A percentile compares a stretch with the other conserved stretches of the same genome.
phyloP scores from a whole-genome alignment of 2,888 invertebrate genomes.

The Drosophila putrida region DNA sequence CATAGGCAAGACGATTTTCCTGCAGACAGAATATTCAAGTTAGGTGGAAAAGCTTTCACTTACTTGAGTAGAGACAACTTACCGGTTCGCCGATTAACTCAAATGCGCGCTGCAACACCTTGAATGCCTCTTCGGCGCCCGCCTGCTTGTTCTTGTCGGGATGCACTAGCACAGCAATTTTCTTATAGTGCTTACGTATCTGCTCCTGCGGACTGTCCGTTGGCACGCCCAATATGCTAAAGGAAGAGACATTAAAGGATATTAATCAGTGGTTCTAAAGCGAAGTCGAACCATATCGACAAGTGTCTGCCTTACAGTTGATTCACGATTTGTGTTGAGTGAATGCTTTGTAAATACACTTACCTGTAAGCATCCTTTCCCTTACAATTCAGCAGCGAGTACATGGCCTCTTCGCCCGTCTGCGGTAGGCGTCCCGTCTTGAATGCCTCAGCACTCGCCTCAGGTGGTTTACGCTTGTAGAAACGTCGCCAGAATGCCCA shows the following conservation, averaged over 20 bases:
- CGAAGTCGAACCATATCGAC: no score
- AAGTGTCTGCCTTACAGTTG: no score
- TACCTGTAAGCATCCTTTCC: slow-evolving; percentile 98
- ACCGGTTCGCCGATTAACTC: slow-evolving; percentile 97
- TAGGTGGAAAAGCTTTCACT: background rate
- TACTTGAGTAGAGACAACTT: slow-evolving; percentile 29
- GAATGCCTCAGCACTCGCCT: slow-evolving; percentile 81
- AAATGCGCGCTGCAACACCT: slow-evolving; percentile 97
- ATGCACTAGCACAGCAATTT: slow-evolving; percentile 97
- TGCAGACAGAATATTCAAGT: slow-evolving; percentile 74
- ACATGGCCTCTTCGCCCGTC: slow-evolving; percentile 98
- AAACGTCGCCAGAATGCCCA: slow-evolving; percentile 85
- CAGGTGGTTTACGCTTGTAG: slow-evolving; percentile 85
- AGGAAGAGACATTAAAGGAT: slow-evolving; percentile 27
- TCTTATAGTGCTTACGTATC: slow-evolving; percentile 96
- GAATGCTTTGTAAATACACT: slow-evolving; percentile 9
- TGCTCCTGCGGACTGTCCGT: slow-evolving; percentile 96
- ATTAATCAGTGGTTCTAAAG: no score
- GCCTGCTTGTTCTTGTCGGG: slow-evolving; percentile 98
- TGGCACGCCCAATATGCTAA: slow-evolving; percentile 94
- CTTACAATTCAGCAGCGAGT: slow-evolving; percentile 95
- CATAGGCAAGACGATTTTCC: slow-evolving; percentile 91
- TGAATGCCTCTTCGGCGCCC: slow-evolving; percentile 98
- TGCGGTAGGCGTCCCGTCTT: slow-evolving; percentile 89
- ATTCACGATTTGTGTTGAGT: background rate